Conservation (phyloP, 1,140 invertebrate species). For the Ceratoteleas bidentatus region DNA sequence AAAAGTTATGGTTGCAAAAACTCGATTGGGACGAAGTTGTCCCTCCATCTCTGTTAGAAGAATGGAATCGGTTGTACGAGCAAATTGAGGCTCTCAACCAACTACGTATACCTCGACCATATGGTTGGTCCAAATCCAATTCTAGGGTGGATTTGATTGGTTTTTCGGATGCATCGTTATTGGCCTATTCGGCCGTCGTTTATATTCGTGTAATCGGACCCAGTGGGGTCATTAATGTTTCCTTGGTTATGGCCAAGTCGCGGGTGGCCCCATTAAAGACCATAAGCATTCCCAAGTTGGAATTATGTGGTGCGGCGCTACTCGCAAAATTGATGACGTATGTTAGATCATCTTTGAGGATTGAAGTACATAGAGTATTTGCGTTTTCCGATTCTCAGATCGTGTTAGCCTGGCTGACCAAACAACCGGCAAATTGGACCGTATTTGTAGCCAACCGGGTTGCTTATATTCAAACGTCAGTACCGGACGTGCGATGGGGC, state of each 20-base stretch:
- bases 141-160: not conserved
- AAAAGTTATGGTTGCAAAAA: conserved; percentile 10
- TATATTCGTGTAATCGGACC: not conserved
- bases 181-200: conserved; percentile 5
- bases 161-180: conserved; percentile 9
- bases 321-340: conserved; percentile 1
- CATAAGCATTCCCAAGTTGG: not conserved
- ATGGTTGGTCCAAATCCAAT: not conserved
- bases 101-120: not conserved
- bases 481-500: not conserved
- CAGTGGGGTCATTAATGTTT: not conserved
- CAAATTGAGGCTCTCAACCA: not conserved
- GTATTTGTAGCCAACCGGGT: conserved; percentile 4
- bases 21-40: conserved; percentile 1
- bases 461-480: not conserved
- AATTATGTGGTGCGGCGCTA: not conserved
- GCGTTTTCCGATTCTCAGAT: conserved; percentile 4
- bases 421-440: not conserved
- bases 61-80: conserved; percentile 1
- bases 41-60: not conserved
- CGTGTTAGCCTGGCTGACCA: not conserved
- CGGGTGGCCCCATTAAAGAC: conserved; percentile 10
- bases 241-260: not conserved
- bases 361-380: not conserved
- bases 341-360: not conserved